These are phyloP conservation scores for Erebia aethiops DNA, from an alignment of 2,888 invertebrate genomes.

Conservation along the genomic window DNA sequence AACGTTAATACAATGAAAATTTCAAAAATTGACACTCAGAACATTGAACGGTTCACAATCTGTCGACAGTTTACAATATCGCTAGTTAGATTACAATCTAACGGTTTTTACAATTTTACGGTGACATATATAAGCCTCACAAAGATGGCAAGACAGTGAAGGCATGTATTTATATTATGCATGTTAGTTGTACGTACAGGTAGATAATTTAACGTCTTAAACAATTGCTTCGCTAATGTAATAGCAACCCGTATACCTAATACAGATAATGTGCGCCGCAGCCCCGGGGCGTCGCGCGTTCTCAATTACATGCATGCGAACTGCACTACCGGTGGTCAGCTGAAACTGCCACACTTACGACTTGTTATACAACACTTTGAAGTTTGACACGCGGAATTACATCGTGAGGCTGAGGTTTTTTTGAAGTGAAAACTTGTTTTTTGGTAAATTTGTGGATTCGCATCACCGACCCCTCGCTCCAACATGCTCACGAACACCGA, in stretches of 20 bases:
- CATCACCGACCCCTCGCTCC: too few species aligned
- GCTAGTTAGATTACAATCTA: too few species aligned
- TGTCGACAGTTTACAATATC: too few species aligned
- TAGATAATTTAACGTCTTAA: neutral
- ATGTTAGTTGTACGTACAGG: neutral
- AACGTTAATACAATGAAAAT: too few species aligned
- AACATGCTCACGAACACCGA: too few species aligned
- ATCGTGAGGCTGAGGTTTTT: neutral
- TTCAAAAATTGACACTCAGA: too few species aligned
- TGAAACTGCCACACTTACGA: slow-evolving; percentile 4
- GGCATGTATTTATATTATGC: neutral
- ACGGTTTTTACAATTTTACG: too few species aligned
- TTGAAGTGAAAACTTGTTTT: too few species aligned
- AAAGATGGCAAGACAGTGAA: neutral
- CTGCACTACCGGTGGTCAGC: slow-evolving; percentile 28
- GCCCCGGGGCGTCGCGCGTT: slow-evolving; percentile 62
- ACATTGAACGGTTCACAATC: too few species aligned
- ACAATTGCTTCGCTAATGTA: slow-evolving; percentile 20
- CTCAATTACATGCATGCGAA: slow-evolving; percentile 62
- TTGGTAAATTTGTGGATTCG: too few species aligned
- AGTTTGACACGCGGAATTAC: neutral
- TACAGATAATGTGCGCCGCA: slow-evolving; percentile 32
- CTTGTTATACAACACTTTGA: neutral
- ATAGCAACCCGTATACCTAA: slow-evolving; percentile 28
- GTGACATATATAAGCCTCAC: too few species aligned